Percentiles rank a stretch among this genome's conserved stretches.
Conservation (phyloP, 2,888 invertebrate species). For the Temnothorax ravouxi region DNA sequence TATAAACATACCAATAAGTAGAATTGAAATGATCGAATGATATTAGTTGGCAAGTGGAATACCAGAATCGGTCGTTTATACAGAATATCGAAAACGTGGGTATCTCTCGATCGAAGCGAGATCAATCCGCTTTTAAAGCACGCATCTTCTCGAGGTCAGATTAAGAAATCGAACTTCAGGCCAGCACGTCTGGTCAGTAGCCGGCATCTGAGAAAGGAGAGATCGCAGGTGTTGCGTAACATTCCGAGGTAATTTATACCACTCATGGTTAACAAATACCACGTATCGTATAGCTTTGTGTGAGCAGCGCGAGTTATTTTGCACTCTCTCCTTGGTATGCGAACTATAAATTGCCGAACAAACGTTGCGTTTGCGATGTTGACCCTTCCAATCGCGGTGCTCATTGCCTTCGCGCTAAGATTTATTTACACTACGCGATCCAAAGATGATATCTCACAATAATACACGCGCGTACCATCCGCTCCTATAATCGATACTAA, state of each 20-base stretch:
- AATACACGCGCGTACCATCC: conserved; percentile 2
- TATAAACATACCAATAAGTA: neutral
- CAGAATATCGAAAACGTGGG: neutral
- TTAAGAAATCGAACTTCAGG: conserved; percentile 66
- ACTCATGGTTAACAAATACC: conserved; percentile 63
- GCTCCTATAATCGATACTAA: neutral
- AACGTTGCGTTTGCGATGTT: conserved; percentile 45
- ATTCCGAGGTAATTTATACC: conserved; percentile 71
- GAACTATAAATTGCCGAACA: conserved; percentile 49
- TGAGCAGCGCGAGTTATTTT: conserved; percentile 29
- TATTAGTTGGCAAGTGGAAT: neutral
- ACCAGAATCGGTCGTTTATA: neutral
- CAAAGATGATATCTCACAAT: conserved; percentile 3
- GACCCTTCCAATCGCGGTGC: conserved; percentile 36
- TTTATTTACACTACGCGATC: conserved; percentile 12
- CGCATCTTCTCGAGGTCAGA: conserved; percentile 35
- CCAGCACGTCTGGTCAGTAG: conserved; percentile 23
- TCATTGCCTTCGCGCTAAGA: conserved; percentile 20
- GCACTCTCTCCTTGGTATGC: conserved; percentile 44
- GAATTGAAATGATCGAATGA: neutral
- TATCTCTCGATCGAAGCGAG: neutral
- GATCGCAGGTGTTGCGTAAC: conserved; percentile 80
- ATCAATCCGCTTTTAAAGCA: neutral
- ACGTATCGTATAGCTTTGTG: conserved; percentile 37
- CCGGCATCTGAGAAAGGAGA: conserved; percentile 77